Base-by-base conservation (phyloP, 30 jellyfish, hydroid and myxozoan genomes). In the Aurelia aurita region DNA sequence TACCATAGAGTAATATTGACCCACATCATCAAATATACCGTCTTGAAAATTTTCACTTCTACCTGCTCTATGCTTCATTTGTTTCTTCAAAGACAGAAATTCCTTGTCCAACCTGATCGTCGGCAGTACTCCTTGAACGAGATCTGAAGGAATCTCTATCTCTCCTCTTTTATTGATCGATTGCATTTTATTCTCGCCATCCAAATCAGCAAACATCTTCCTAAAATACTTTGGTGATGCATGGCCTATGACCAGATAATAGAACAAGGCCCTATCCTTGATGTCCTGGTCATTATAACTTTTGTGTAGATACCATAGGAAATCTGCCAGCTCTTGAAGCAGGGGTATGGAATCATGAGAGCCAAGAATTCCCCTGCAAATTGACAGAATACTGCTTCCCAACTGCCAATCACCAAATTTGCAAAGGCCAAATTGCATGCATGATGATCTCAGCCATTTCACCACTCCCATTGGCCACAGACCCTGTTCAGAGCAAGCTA, bases 251-350 rank as follows among this genome's bases (percentile, higher is more conserved):
- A 83, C 64, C 78, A 89, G 45, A 65, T 89, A 89, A 29, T 63
- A 61, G 86, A 89, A 89, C 64, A 89, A 60, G 12, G 97, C 97
- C 64, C 89, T 69, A 44, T 89, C 97, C 15, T 73, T 68, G 62
- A 89, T 72, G 57, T 89, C 97, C 14, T 68, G 73, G 46, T 81
- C 70, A 15, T 81, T 66, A 46, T 64, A 81, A 10, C 25, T 67
- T 72, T 22, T 31, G 72, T 81, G 91, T 8, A 81, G 31, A 15
- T 66, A 32, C 91, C 91, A 81, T 43, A 81, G 25, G 5, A 81
- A 81, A 32, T 68, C 85, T 28, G 91, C 91, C 7, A 81, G 58
- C 57, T 68, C 91, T 35, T 81, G 85, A 29, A 81, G 80, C 72
- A 81, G 29, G 18, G 49, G 67, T 7, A 53, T 31, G 23, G 78